These are phyloP conservation scores for Varanus komodoensis DNA, from an alignment of 2,113 vertebrate genomes.

Conservation along the genomic window DNA sequence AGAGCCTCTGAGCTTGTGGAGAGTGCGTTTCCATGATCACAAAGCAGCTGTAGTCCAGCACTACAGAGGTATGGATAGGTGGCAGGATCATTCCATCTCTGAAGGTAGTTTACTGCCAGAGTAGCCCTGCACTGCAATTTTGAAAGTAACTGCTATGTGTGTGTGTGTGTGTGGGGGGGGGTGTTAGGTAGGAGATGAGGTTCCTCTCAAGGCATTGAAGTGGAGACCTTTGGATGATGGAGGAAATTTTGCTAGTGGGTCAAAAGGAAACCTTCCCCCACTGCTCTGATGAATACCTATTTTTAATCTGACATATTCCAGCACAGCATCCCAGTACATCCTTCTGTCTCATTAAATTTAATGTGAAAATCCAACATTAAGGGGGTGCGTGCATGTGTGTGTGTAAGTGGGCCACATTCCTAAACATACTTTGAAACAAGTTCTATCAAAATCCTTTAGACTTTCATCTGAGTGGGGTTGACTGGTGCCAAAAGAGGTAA, in stretches of 20 bases:
- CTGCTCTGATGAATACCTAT: neutral
- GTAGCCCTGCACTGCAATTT: neutral
- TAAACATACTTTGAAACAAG: too few relatives aligned
- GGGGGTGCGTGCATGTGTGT: too few relatives aligned
- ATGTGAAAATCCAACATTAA: neutral
- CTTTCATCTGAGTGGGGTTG: neutral
- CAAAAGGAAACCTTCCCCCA: too few relatives aligned
- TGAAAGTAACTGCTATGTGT: neutral
- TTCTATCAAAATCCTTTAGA: neutral
- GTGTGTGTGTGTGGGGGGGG: neutral
- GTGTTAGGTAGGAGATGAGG: neutral
- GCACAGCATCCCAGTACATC: neutral
- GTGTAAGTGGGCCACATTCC: neutral
- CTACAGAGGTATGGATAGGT: neutral
- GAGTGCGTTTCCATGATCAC: neutral
- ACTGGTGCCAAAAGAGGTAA: neutral
- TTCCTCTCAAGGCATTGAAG: too few relatives aligned
- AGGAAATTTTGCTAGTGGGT: neutral
- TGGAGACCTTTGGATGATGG: too few relatives aligned
- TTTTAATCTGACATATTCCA: neutral
- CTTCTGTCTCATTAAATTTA: neutral
- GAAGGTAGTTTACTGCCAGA: neutral
- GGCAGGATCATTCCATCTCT: neutral
- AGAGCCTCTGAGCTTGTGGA: neutral
- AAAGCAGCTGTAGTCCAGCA: neutral